Base-by-base conservation (phyloP, 2,888 invertebrate species). In the Stenodera caucasica region DNA sequence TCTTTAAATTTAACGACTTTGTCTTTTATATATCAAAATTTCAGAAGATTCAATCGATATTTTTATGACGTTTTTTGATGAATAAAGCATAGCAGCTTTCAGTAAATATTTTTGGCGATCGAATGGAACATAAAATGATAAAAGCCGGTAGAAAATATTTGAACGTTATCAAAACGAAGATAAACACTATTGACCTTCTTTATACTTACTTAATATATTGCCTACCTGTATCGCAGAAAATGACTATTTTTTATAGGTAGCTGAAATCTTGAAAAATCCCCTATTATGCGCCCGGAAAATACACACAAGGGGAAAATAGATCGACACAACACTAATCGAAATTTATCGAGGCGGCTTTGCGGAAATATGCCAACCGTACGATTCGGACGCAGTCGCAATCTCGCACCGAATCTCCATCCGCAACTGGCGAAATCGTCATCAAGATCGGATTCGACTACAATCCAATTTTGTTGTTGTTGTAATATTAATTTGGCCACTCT, bases 141-240 rank as follows among this genome's bases (percentile, higher is more conserved):
- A 40, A 21, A 40, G 40, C 40, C 5, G 5, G 9, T 18, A 40
- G 11, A 21, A 9, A 11, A 40, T 18, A 12, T 40, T 18, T 1
- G 11, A 32, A 11, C 2, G 11, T 9, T 3, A 11, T 9, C 9
- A 2, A 21, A 18, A 0, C 40, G 1, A 12, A 18, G 40, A 18
- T 40, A 18, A 21, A 11, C 40, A 9, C 40, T 21, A 9, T 62
- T 58, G 62, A 62, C 62, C 61, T 56, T 55, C 40, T 58, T 58
- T 62, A 58, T 58, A 51, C 30, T 52, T 40, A 15, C 30, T 30
- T 52, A 61, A 62, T 55, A 53, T 35, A 55, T 55, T 40, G 33
- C 53, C 53, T 58, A 58, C 58, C 58, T 62, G 58, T 62, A 62
- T 58, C 56, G 58, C 49, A 58, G 55, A 61, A 55, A 37, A 55